phyloP scores from a whole-genome alignment of 2,888 invertebrate genomes.

The Cotesia congregata region DNA sequence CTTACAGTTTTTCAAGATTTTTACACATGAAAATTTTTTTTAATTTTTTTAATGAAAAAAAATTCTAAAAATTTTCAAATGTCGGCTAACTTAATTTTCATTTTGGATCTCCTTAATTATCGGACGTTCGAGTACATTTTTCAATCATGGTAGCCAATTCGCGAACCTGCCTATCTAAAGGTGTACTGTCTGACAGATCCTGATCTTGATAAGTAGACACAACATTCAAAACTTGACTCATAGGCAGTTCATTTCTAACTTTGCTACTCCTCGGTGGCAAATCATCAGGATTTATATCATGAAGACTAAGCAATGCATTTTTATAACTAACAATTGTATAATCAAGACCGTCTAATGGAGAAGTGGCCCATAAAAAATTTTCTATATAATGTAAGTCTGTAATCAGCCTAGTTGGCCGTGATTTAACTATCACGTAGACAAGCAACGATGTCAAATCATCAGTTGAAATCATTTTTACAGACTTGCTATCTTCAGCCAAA shows the following conservation, averaged over 20 bases:
- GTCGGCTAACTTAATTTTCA: too few relatives aligned
- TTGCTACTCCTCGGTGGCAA: constrained; percentile 49
- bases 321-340: constrained; percentile 54
- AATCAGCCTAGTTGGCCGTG: constrained; percentile 68
- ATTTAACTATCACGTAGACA: constrained; percentile 68
- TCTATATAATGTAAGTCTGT: constrained; percentile 71
- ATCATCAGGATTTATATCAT: constrained; percentile 46
- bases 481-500: constrained; percentile 46
- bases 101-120: too few relatives aligned
- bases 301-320: constrained; percentile 50
- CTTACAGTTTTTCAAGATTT: too few relatives aligned
- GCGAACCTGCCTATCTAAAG: constrained; percentile 51
- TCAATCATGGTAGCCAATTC: constrained; percentile 51
- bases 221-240: constrained; percentile 50
- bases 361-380: constrained; percentile 63
- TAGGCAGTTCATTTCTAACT: constrained; percentile 51
- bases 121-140: constrained; percentile 43
- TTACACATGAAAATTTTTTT: too few relatives aligned
- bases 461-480: constrained; percentile 47
- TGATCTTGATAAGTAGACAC: constrained; percentile 43
- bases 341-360: constrained; percentile 52
- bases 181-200: constrained; percentile 40
- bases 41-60: too few relatives aligned
- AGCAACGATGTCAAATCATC: constrained; percentile 68
- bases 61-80: too few relatives aligned